These are phyloP conservation scores for Helarctos malayanus DNA, from an alignment of 2,797 vertebrate genomes.

Conservation along the genomic window DNA sequence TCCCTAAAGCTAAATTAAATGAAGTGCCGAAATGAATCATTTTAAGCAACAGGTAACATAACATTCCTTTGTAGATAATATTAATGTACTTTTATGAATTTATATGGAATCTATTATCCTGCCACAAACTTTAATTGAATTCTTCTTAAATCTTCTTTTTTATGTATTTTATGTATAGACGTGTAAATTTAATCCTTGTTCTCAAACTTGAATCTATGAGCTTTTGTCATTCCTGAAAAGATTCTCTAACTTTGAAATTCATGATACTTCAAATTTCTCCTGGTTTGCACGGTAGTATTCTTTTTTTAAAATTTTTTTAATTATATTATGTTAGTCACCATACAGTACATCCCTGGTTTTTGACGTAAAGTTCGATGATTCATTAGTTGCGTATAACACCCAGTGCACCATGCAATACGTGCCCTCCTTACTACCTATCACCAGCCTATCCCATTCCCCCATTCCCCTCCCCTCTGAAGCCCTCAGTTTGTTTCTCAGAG, in stretches of 20 bases:
- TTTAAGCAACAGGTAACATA: conserved; percentile 69
- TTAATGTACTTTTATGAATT: conserved; percentile 65
- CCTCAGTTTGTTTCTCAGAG: no score
- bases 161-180: conserved; percentile 51
- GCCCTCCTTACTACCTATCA: no score
- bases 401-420: no score
- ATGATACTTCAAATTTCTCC: conserved; percentile 41
- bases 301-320: no score
- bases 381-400: no score
- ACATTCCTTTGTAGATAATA: conserved; percentile 59
- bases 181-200: conserved; percentile 15
- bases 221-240: neutral
- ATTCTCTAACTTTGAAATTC: conserved; percentile 7
- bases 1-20: conserved; percentile 75
- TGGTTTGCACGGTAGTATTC: neutral
- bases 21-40: conserved; percentile 46
- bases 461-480: no score
- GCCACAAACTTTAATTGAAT: conserved; percentile 73
- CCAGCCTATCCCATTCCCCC: no score
- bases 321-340: no score
- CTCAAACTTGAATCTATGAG: neutral
- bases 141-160: conserved; percentile 67
- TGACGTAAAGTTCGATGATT: no score
- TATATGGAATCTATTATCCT: conserved; percentile 66
- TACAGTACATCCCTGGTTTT: no score